Conservation (phyloP, 2,113 vertebrate species). For the Chunga burmeisteri region DNA sequence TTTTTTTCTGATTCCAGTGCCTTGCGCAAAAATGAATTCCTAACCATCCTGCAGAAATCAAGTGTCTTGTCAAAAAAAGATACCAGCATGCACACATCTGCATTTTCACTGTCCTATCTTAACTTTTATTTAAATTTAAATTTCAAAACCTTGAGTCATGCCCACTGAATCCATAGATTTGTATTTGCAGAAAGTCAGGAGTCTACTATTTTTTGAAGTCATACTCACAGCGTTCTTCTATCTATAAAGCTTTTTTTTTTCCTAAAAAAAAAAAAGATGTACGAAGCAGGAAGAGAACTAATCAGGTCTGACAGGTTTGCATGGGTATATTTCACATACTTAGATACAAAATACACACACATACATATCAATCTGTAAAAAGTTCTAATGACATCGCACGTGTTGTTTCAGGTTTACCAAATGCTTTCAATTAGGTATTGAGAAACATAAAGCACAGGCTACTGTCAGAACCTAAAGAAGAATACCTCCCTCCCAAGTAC, state of each 20-base stretch:
- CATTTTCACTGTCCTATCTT: neutral
- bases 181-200: neutral
- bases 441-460: neutral
- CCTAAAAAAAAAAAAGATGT: neutral
- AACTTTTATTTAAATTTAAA: neutral
- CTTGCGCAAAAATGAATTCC: neutral
- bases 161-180: neutral
- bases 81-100: neutral
- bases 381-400: fast-evolving
- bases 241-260: neutral
- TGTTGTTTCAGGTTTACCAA: neutral
- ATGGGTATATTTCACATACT: too few relatives aligned
- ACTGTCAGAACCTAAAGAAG: neutral
- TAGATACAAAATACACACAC: neutral
- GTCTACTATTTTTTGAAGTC: neutral
- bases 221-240: neutral
- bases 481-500: neutral
- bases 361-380: neutral
- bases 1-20: neutral
- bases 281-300: neutral
- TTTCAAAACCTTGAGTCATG: neutral
- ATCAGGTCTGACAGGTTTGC: neutral
- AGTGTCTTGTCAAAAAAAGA: neutral
- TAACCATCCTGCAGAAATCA: neutral
- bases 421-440: neutral